phyloP scores from a whole-genome alignment of 2,797 vertebrate genomes.

The Ceryle rudis region DNA sequence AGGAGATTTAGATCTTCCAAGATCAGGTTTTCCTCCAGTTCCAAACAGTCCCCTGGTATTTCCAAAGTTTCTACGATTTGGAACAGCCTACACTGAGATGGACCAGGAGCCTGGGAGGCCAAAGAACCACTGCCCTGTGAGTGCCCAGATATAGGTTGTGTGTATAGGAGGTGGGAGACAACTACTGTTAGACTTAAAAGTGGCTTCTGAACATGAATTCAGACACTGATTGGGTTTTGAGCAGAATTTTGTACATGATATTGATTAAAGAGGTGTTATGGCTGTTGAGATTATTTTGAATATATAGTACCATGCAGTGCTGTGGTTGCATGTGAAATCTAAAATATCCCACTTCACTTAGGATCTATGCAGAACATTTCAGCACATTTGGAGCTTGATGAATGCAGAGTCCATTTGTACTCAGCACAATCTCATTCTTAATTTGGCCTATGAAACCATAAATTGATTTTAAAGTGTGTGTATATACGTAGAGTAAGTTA shows the following conservation, averaged over 20 bases:
- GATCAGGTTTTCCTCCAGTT: not conserved
- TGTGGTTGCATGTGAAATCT: not conserved
- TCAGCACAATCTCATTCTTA: not conserved
- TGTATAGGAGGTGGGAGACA: not conserved
- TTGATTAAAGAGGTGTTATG: not conserved
- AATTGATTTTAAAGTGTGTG: not conserved
- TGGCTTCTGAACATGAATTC: not conserved
- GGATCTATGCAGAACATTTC: not conserved
- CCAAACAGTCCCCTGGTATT: not conserved
- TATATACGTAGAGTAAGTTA: not conserved
- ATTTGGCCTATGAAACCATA: not conserved
- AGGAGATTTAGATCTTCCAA: not conserved
- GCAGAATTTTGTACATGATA: not conserved
- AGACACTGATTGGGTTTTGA: not conserved
- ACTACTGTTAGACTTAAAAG: not conserved
- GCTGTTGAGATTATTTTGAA: not conserved
- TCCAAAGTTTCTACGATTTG: not conserved
- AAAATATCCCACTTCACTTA: not conserved
- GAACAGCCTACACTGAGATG: not conserved
- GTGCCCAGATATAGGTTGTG: not conserved
- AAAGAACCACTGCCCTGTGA: fast-evolving
- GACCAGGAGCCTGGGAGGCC: not conserved
- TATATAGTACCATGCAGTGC: not conserved
- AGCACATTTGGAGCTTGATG: not conserved
- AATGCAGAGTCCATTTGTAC: not conserved